Percentiles rank a stretch among this genome's conserved stretches.
Conservation (phyloP, 2,888 invertebrate genomes). For the Myathropa florea region DNA sequence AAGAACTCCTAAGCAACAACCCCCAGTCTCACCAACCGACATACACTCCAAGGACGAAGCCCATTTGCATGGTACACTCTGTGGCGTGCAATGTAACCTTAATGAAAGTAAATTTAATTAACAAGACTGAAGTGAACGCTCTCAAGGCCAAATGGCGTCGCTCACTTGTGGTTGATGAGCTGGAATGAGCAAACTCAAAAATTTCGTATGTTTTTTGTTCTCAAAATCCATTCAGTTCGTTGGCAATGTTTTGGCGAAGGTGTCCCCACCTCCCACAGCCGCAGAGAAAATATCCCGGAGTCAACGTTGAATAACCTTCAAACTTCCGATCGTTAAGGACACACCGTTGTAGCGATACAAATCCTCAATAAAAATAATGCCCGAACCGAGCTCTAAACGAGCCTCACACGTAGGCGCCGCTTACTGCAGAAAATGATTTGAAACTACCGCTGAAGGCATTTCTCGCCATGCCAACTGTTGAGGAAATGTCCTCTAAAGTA, state of each 20-base stretch:
- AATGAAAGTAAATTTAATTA: neutral
- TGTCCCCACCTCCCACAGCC: neutral
- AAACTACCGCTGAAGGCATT: neutral
- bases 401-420: neutral
- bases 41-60: neutral
- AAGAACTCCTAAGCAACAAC: too few relatives aligned
- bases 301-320: neutral
- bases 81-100: neutral
- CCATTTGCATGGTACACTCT: neutral
- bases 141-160: neutral
- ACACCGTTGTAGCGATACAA: neutral
- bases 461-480: slow-evolving; percentile 3
- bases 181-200: neutral
- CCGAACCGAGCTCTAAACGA: neutral
- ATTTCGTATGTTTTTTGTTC: too few relatives aligned
- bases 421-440: neutral
- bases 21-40: too few relatives aligned
- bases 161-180: neutral
- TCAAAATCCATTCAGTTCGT: too few relatives aligned
- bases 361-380: neutral
- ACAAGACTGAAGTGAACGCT: neutral
- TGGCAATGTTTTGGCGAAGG: too few relatives aligned
- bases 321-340: neutral
- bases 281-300: neutral
- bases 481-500: neutral